Evolutionary conservation across 2,888 invertebrate species (phyloP), one percentile per base, ranked within the genome.

Genomic region (Eilema sororculum): DNA sequence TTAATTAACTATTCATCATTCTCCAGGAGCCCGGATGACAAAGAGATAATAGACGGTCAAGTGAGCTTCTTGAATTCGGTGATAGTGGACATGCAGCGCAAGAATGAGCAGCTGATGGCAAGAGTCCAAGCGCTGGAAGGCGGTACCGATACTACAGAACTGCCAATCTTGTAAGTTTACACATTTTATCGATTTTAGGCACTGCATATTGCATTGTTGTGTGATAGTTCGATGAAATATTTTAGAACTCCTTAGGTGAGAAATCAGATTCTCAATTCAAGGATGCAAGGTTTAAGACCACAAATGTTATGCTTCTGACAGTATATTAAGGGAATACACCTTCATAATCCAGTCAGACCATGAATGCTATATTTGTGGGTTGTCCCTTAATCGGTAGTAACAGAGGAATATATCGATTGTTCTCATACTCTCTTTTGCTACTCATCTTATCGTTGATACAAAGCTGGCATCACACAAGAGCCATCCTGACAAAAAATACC

Each of bases 41-140:
- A 96, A 80, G 95, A 96, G 69, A 95, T 96, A 79, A 95, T 96
- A 65, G 97, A 97, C 78, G 96, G 96, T 13, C 97, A 98, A 93
- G 97, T 98, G 69, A 97, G 97, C 83, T 99, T 99, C 94, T 96
- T 99, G 41, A 99, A 99, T 95, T 98, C 99, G 12, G 99, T 99
- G 81, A 99, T 99, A 83, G 98, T 98, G 37, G 99, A 99, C 87
- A 98, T 99, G 97, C 98, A 99, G 91, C 96, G 96, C 80, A 99
- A 99, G 91, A 99, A 98, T 88, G 98, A 98, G 86, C 97, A 97
- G 81, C 95, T 99, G 3, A 96, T 97, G 87, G 96, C 97, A 66
- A 96, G 98, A 83, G 96, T 99, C 61, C 97, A 98, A 83, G 97
- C 97, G 52, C 95, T 98, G 64, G 98, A 98, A 89, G 95, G 96